Base-by-base conservation (phyloP, 2,888 invertebrate genomes). In the Brachyopa scutellaris region DNA sequence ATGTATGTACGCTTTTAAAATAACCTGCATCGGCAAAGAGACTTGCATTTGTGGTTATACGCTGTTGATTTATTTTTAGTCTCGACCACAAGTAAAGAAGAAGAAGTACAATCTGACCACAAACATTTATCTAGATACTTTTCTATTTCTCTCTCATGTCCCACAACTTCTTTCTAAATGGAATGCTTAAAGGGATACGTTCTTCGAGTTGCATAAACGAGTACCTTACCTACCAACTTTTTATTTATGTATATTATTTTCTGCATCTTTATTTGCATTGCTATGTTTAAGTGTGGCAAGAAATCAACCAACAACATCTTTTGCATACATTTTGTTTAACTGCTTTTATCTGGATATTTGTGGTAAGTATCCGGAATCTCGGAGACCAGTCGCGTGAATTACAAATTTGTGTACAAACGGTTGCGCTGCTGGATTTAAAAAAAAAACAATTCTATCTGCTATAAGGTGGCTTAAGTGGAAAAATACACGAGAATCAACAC, bases 331-430 rank as follows among this genome's bases (percentile, higher is more conserved):
- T 66, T 72, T 3, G 26, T 6, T 70, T 26, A 82, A 82, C 82
- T 70, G 70, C 82, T 77, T 82, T 66, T 66, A 72, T 82, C 82
- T 77, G 53, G 82, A 82, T 72, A 77, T 61, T 82, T 77, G 70
- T 82, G 66, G 82, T 82, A 33, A 72, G 64, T 82, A 66, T 72
- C 77, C 77, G 70, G 70, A 82, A 72, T 77, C 64, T 70, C 6
- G 57, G 19, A 45, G 55, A 76, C 61, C 55, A 62, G 51, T 59
- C 49, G 42, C 21, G 45, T 76, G 69, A 64, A 77, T 47, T 70
- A 64, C 38, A 66, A 70, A 64, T 76, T 36, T 59, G 36, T 70
- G 47, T 53, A 70, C 59, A 49, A 47, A 55, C 26, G 19, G 38
- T 49, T 49, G 38, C 15, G 15, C 26, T 49, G 64, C 21, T 78